These are phyloP conservation scores for Dreissena rostriformis DNA, from an alignment of 1,140 invertebrate genomes.

Conservation along the genomic window DNA sequence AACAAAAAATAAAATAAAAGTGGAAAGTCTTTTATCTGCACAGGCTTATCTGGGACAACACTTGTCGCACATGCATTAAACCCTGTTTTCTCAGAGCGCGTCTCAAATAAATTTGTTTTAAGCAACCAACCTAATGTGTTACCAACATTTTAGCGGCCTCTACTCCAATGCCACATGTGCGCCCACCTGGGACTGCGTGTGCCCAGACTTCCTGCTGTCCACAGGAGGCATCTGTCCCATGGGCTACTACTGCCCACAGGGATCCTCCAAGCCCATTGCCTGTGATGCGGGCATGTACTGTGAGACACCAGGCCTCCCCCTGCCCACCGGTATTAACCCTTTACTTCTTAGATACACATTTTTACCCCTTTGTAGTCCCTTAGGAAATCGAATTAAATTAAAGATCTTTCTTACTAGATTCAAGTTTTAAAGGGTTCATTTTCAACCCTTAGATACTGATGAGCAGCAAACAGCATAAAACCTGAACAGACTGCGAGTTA, in stretches of 20 bases:
- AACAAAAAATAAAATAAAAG: too few relatives aligned
- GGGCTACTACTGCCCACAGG: conserved; percentile 73
- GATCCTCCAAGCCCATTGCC: conserved; percentile 64
- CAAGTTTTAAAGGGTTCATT: too few relatives aligned
- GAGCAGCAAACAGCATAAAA: too few relatives aligned
- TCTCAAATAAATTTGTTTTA: too few relatives aligned
- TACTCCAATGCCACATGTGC: conserved; percentile 78
- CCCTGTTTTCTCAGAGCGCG: too few relatives aligned
- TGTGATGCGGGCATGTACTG: conserved; percentile 72
- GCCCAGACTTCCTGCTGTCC: conserved; percentile 74
- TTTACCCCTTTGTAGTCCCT: background rate
- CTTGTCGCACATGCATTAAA: too few relatives aligned
- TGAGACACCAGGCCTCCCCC: conserved; percentile 64
- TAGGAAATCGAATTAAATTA: background rate
- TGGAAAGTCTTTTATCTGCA: too few relatives aligned
- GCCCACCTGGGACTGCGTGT: conserved; percentile 78
- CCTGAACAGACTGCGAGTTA: too few relatives aligned
- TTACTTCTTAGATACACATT: background rate
- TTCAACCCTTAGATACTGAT: too few relatives aligned
- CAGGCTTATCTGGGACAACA: too few relatives aligned
- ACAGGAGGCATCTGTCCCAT: conserved; percentile 75
- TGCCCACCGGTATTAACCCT: conserved; percentile 65
- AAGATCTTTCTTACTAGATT: too few relatives aligned
- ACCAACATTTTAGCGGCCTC: conserved; percentile 65
- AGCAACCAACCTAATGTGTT: too few relatives aligned